These are phyloP conservation scores for Rhorus exstirpatorius DNA, from an alignment of 2,888 invertebrate species.

Conservation along the genomic window DNA sequence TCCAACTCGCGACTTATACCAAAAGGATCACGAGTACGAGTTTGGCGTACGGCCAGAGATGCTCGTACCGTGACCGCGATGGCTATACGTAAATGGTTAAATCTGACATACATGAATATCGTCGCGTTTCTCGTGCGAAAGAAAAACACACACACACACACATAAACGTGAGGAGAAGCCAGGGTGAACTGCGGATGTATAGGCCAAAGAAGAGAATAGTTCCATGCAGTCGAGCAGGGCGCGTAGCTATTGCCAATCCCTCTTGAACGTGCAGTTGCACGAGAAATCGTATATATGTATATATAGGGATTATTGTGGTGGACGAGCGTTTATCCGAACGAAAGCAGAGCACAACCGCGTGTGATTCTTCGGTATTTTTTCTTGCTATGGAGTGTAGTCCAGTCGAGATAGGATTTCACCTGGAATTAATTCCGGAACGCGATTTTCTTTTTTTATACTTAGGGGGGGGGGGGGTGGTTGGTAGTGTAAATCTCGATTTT, in stretches of 20 bases:
- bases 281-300: background rate
- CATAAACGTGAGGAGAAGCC: background rate
- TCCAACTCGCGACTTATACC: slow-evolving; percentile 23
- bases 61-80: slow-evolving; percentile 15
- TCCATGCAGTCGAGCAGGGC: background rate
- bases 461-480: too few species aligned
- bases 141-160: too few species aligned
- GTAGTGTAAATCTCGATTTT: too few species aligned
- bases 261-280: background rate
- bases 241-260: background rate
- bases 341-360: slow-evolving; percentile 52
- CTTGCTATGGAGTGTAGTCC: background rate
- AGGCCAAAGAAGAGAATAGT: background rate
- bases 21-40: slow-evolving; percentile 47
- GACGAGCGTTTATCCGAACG: slow-evolving; percentile 34
- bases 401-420: too few species aligned
- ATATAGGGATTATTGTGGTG: slow-evolving; percentile 34
- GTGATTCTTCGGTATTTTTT: slow-evolving; percentile 20
- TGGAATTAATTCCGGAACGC: too few species aligned
- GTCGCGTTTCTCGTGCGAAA: slow-evolving; percentile 12
- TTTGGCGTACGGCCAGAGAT: slow-evolving; percentile 52
- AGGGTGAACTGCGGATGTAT: background rate
- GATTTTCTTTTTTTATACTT: too few species aligned
- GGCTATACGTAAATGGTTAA: background rate
- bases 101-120: background rate